phyloP scores from a whole-genome alignment of 2,888 invertebrate species.

The Platycheirus albimanus region DNA sequence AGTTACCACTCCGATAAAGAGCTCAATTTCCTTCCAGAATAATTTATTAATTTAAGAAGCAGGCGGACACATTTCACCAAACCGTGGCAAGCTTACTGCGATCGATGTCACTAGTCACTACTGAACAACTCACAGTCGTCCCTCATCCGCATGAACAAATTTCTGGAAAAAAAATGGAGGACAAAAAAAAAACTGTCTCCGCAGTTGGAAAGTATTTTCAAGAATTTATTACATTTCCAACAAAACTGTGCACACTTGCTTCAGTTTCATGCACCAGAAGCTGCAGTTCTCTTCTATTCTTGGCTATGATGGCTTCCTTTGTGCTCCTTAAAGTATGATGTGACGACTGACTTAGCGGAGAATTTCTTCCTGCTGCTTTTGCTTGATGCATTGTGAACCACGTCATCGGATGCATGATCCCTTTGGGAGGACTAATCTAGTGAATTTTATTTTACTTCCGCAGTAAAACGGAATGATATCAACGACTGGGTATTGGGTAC shows the following conservation, averaged over 20 bases:
- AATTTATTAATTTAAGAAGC: constrained; percentile 67
- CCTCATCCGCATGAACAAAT: constrained; percentile 7
- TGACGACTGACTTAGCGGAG: constrained; percentile 5
- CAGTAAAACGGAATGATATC: constrained; percentile 30
- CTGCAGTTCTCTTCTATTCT: constrained; percentile 44
- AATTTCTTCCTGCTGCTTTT: not conserved
- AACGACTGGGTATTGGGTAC: constrained; percentile 7
- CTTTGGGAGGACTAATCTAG: constrained; percentile 65
- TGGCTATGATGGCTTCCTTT: constrained; percentile 12
- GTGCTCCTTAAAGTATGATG: constrained; percentile 24
- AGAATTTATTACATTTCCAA: constrained; percentile 71
- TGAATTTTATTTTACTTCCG: constrained; percentile 57
- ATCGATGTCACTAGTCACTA: constrained; percentile 51
- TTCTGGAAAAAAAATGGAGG: not conserved
- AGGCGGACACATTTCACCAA: constrained; percentile 24
- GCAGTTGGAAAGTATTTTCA: constrained; percentile 45
- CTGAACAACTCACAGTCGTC: constrained; percentile 12
- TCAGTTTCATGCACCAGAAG: constrained; percentile 58
- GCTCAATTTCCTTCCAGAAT: constrained; percentile 77
- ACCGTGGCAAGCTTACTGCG: constrained; percentile 47
- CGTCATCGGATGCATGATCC: constrained; percentile 35
- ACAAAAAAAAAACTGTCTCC: constrained; percentile 18
- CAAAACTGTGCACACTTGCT: constrained; percentile 51
- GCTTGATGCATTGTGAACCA: constrained; percentile 29
- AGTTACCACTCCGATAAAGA: constrained; percentile 78